Evolutionary conservation across 2,113 vertebrate species (phyloP).

Genomic region (Chrysemys picta): DNA sequence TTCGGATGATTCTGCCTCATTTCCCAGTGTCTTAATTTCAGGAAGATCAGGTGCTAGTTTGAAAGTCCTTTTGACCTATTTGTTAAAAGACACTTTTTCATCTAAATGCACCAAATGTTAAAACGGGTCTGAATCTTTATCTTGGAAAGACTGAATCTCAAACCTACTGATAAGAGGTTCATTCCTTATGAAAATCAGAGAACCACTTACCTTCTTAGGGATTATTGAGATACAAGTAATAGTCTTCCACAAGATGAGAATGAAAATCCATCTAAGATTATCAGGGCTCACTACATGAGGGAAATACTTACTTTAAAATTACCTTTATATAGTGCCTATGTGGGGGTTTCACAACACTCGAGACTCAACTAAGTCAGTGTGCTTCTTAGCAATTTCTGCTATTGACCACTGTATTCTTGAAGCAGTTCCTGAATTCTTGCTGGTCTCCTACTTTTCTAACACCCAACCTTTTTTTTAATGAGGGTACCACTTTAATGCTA

Average conservation of each 20-base stretch:
- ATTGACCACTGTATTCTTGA: no score
- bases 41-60: conserved; percentile 46
- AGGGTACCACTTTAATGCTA: background rate
- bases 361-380: background rate
- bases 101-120: background rate
- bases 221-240: background rate
- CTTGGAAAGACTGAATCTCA: conserved; percentile 30
- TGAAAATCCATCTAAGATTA: background rate
- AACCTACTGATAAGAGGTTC: background rate
- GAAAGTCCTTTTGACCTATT: conserved; percentile 47
- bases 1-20: conserved; percentile 19
- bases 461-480: background rate
- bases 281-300: background rate
- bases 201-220: no score
- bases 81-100: conserved; percentile 50
- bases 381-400: background rate
- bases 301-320: background rate
- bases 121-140: conserved; percentile 7
- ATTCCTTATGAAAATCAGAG: background rate
- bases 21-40: conserved; percentile 30
- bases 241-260: background rate
- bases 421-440: no score
- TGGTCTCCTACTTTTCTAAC: no score
- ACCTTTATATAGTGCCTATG: background rate
- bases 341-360: background rate